phyloP scores from a whole-genome alignment of 2,797 vertebrate genomes.

The Smutsia gigantea region DNA sequence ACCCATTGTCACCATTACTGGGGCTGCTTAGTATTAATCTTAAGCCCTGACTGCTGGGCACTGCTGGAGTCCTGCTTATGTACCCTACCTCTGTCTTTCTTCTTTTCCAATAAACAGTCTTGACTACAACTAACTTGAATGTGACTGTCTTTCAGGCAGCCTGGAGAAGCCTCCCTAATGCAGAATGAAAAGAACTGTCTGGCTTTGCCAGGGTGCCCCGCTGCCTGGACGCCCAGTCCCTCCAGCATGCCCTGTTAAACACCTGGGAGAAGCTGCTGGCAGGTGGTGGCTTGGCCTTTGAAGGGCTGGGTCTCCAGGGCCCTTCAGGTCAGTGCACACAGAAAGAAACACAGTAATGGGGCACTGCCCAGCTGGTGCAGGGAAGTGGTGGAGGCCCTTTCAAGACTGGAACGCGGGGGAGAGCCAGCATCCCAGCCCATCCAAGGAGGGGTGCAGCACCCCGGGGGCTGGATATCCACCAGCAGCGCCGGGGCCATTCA shows the following conservation, averaged over 20 bases:
- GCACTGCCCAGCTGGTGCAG: background rate
- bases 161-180: background rate
- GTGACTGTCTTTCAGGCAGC: background rate
- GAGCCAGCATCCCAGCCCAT: background rate
- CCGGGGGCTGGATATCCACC: background rate
- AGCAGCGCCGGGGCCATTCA: accelerated
- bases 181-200: background rate
- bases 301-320: background rate
- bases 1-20: background rate
- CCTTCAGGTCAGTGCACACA: background rate
- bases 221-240: background rate
- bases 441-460: background rate
- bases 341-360: background rate
- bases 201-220: background rate
- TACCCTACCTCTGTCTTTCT: background rate
- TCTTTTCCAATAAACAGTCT: background rate
- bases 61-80: background rate
- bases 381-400: background rate
- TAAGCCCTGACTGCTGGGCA: background rate
- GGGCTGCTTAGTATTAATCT: background rate
- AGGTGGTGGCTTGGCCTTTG: background rate
- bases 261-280: background rate
- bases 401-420: background rate
- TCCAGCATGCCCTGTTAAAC: background rate
- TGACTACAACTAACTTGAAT: background rate